phyloP scores from a whole-genome alignment of 92 coral and sea anemone genomes.

The Zoanthus gigantus region DNA sequence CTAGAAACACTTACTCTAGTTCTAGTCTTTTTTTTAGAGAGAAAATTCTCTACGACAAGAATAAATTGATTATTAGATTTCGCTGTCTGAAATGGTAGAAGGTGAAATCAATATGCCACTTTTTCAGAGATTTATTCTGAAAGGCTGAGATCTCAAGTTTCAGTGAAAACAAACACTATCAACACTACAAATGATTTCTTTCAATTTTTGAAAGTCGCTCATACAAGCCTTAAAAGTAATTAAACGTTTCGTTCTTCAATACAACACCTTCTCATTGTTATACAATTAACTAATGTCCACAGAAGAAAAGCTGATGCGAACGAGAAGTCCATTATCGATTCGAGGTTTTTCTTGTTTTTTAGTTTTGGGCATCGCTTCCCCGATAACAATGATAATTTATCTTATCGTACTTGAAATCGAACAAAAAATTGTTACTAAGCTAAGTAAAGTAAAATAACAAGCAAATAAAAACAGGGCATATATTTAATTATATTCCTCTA shows the following conservation, averaged over 20 bases:
- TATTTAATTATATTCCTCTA: not conserved
- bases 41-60: not conserved
- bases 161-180: conserved; percentile 4
- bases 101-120: not conserved
- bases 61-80: not conserved
- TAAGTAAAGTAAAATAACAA: not conserved
- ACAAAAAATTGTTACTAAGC: not conserved
- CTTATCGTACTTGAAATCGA: not conserved
- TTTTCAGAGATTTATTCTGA: not conserved
- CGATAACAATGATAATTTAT: not conserved
- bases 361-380: too few species aligned
- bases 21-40: not conserved
- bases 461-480: not conserved
- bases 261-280: conserved; percentile 22
- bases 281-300: conserved; percentile 1
- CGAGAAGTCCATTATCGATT: not conserved
- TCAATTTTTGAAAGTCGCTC: not conserved
- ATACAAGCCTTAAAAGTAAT: conserved; percentile 3
- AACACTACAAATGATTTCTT: conserved; percentile 8
- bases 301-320: not conserved
- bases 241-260: conserved; percentile 1
- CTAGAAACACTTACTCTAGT: not conserved
- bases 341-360: not conserved
- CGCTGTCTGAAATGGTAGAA: not conserved
- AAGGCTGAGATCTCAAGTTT: not conserved